phyloP scores from a whole-genome alignment of 2,113 vertebrate genomes.

The Oriolus oriolus region DNA sequence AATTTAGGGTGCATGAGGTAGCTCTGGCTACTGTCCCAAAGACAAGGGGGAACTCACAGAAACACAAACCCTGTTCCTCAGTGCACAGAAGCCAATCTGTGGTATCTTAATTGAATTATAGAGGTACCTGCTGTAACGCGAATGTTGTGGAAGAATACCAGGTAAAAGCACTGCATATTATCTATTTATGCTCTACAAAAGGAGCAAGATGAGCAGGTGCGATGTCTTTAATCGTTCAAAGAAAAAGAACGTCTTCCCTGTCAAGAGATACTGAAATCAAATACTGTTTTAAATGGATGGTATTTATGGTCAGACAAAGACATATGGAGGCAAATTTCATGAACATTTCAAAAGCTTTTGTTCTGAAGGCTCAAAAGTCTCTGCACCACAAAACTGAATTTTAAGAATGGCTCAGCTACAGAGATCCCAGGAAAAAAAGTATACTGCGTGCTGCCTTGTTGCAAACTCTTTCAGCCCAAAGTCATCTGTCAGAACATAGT shows the following conservation, averaged over 20 bases:
- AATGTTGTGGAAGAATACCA: neutral
- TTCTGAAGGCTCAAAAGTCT: neutral
- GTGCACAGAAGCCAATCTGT: neutral
- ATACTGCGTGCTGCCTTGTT: neutral
- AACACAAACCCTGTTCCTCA: neutral
- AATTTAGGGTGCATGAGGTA: slow-evolving; percentile 10
- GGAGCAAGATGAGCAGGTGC: neutral
- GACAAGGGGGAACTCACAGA: neutral
- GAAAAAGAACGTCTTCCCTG: neutral
- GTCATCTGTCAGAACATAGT: neutral
- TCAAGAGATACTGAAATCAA: neutral
- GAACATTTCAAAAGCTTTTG: neutral
- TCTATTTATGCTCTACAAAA: neutral
- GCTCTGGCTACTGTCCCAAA: slow-evolving; percentile 19
- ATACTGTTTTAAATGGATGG: neutral
- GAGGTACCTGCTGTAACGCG: neutral
- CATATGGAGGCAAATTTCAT: neutral
- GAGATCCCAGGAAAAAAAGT: neutral
- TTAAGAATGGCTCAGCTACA: neutral
- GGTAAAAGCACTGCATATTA: neutral
- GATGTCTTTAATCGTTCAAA: neutral
- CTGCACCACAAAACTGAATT: neutral
- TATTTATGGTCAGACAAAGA: neutral
- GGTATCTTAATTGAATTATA: neutral
- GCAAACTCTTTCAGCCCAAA: neutral